A percentile compares a stretch with the other conserved stretches of the same genome.
phyloP scores from a whole-genome alignment of 1,140 invertebrate genomes.

The Drosophila busckii region DNA sequence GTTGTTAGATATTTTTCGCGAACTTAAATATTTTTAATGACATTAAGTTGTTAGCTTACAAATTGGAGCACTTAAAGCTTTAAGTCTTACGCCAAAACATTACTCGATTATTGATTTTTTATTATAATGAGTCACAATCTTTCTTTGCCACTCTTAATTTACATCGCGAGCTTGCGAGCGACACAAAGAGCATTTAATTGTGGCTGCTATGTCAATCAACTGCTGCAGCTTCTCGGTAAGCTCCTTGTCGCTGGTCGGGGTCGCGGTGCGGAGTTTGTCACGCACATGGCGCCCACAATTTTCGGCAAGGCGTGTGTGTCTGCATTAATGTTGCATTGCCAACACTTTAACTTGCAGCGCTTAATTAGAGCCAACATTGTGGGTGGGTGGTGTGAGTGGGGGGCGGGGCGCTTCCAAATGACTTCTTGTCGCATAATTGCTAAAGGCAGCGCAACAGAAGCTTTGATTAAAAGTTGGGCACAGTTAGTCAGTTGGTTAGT shows the following conservation, averaged over 20 bases:
- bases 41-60: too few species aligned
- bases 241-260: slow-evolving; percentile 21
- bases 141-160: too few species aligned
- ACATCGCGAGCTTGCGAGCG: too few species aligned
- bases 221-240: too few species aligned
- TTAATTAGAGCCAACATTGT: slow-evolving; percentile 71
- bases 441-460: slow-evolving; percentile 43
- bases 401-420: slow-evolving; percentile 1
- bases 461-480: slow-evolving; percentile 64
- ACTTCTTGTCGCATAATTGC: slow-evolving; percentile 67
- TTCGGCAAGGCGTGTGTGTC: slow-evolving; percentile 24
- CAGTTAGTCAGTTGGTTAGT: not conserved
- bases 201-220: too few species aligned
- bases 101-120: too few species aligned
- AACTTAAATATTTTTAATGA: too few species aligned
- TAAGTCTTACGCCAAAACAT: too few species aligned
- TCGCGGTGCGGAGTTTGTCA: slow-evolving; percentile 30
- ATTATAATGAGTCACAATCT: too few species aligned
- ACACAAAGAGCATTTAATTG: too few species aligned
- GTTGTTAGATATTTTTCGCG: too few species aligned
- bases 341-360: slow-evolving; percentile 30
- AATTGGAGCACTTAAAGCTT: too few species aligned
- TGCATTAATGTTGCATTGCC: slow-evolving; percentile 69
- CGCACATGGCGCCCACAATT: slow-evolving; percentile 26
- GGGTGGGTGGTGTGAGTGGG: not conserved